Conservation (phyloP, 2,797 vertebrate species). For the Arrhamphus sclerolepis region DNA sequence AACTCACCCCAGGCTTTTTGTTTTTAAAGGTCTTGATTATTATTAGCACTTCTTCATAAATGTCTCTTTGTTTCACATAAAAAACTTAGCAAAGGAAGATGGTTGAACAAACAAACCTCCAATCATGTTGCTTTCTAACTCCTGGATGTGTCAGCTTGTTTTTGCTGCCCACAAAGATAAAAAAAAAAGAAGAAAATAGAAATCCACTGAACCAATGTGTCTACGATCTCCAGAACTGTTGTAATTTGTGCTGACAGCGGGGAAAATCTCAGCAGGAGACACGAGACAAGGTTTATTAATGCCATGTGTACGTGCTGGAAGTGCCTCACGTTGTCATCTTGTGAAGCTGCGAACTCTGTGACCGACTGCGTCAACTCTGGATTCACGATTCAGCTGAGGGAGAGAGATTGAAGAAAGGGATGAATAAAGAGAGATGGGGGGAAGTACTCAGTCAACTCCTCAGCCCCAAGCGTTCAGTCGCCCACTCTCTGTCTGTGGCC, state of each 20-base stretch:
- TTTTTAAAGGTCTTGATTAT: too few relatives aligned
- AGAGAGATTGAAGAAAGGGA: not conserved
- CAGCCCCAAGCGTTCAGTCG: constrained; percentile 59
- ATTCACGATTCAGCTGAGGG: not conserved
- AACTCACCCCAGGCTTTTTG: too few relatives aligned
- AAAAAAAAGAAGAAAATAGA: not conserved
- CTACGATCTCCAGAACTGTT: not conserved
- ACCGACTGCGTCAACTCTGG: constrained; percentile 7
- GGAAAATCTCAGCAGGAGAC: constrained; percentile 4
- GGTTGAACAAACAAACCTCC: too few relatives aligned
- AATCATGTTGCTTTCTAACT: too few relatives aligned
- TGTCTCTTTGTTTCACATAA: too few relatives aligned
- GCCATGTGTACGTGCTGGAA: constrained; percentile 11
- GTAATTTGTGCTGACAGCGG: constrained; percentile 4
- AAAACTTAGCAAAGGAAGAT: too few relatives aligned
- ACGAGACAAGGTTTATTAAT: constrained; percentile 11
- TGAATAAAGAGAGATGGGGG: constrained; percentile 5
- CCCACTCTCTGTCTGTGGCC: constrained; percentile 72
- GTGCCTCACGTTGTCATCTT: not conserved
- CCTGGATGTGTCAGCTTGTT: too few relatives aligned
- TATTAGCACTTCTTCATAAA: too few relatives aligned
- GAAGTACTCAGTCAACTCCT: constrained; percentile 42
- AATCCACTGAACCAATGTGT: not conserved
- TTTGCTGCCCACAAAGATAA: too few relatives aligned
- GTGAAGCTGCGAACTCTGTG: constrained; percentile 11